phyloP scores from a whole-genome alignment of 2,113 vertebrate genomes.

The Ceuthmochares aereus region DNA sequence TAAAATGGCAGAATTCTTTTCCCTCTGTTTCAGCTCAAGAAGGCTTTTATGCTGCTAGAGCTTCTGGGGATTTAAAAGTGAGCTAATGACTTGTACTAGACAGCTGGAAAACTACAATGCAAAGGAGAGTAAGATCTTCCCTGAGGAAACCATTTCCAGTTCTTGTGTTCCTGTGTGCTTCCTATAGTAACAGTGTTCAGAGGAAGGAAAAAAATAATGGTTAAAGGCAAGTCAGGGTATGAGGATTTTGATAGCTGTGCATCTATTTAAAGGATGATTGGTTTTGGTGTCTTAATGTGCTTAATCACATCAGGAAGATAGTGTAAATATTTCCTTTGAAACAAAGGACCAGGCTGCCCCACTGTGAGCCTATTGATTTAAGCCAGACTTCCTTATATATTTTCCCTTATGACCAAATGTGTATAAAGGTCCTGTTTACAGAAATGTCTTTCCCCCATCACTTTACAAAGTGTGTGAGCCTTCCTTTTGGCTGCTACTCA shows the following conservation, averaged over 20 bases:
- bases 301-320: neutral
- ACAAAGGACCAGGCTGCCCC: neutral
- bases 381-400: neutral
- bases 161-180: neutral
- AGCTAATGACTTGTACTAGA: neutral
- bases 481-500: neutral
- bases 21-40: neutral
- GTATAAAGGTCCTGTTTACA: neutral
- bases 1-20: neutral
- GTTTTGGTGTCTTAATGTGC: neutral
- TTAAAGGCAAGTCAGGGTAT: neutral
- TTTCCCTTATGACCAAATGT: neutral
- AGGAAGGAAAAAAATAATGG: neutral
- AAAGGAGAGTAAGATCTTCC: neutral
- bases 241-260: neutral
- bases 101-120: neutral
- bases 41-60: neutral
- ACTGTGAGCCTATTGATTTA: neutral
- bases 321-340: neutral
- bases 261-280: slow-evolving; percentile 1
- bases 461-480: neutral
- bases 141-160: neutral
- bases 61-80: neutral
- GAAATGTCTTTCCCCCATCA: neutral
- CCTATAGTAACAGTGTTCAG: neutral